phyloP scores from a whole-genome alignment of 2,113 vertebrate genomes.

The Dascyllus trimaculatus region DNA sequence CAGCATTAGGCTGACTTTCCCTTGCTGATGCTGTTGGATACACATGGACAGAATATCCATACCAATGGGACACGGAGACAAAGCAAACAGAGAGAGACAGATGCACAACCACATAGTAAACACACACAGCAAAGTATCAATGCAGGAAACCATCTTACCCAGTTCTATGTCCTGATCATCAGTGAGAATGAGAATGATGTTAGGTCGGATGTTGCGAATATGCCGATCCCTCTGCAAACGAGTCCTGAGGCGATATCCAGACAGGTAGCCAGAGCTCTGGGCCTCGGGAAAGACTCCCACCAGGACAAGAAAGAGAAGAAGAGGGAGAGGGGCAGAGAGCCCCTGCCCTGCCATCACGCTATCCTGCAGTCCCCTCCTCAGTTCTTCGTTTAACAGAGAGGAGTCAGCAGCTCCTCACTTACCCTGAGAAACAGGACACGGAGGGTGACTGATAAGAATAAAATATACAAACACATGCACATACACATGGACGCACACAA shows the following conservation, averaged over 20 bases:
- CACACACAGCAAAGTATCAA: conserved; percentile 6
- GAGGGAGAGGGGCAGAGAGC: conserved; percentile 81
- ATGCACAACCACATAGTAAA: conserved; percentile 32
- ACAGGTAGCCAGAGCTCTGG: conserved; percentile 86
- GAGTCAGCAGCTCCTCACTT: conserved; percentile 33
- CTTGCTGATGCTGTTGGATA: conserved; percentile 60
- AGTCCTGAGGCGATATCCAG: conserved; percentile 89
- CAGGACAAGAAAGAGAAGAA: conserved; percentile 73
- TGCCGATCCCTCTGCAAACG: conserved; percentile 92
- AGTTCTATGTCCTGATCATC: conserved; percentile 98
- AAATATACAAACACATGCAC: conserved; percentile 37
- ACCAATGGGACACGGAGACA: conserved; percentile 39
- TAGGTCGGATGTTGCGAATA: conserved; percentile 92
- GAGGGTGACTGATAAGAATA: conserved; percentile 26
- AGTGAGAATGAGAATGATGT: conserved; percentile 97
- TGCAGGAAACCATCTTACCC: conserved; percentile 83
- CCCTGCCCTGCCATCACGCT: conserved; percentile 76
- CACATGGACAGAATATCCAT: conserved; percentile 55
- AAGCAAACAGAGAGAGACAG: conserved; percentile 45
- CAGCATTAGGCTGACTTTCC: conserved; percentile 68
- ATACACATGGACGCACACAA: conserved; percentile 16
- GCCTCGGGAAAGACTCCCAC: conserved; percentile 73
- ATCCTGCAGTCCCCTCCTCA: conserved; percentile 52
- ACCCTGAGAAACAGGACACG: conserved; percentile 61
- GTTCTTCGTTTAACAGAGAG: conserved; percentile 37